These are phyloP conservation scores for Eristalis intricaria DNA, from an alignment of 2,888 invertebrate species.

Conservation along the genomic window DNA sequence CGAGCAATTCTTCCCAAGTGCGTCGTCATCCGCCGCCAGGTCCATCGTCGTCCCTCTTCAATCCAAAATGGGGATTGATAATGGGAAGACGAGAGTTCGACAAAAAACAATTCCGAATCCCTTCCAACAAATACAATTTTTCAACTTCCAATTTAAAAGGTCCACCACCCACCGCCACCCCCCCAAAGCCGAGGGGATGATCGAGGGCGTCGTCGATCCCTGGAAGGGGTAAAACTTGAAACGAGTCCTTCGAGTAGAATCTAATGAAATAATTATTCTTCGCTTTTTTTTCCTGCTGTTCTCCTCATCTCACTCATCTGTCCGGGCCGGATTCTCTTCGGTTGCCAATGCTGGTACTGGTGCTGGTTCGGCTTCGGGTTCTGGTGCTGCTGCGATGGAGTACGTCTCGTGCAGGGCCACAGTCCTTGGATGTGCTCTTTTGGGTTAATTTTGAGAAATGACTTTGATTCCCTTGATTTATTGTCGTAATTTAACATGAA, in stretches of 20 bases:
- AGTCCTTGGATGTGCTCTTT: constrained; percentile 43
- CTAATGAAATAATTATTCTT: constrained; percentile 68
- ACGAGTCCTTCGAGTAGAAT: constrained; percentile 35
- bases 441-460: constrained; percentile 81
- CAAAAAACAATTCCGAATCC: constrained; percentile 1
- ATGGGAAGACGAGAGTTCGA: neutral
- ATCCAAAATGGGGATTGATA: neutral
- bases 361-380: no score
- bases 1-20: neutral
- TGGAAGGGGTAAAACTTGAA: constrained; percentile 49
- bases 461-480: constrained; percentile 80
- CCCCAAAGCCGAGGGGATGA: neutral
- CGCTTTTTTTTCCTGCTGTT: neutral
- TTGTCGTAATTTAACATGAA: constrained; percentile 80
- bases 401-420: neutral
- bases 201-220: neutral
- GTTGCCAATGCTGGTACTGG: neutral
- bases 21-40: neutral
- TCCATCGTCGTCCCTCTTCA: neutral
- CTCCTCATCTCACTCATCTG: constrained; percentile 31
- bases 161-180: neutral
- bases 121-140: constrained; percentile 21
- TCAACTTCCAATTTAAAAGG: constrained; percentile 19
- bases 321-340: constrained; percentile 49
- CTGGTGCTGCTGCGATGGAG: neutral